phyloP scores from a whole-genome alignment of 2,113 vertebrate species.

The Hyla sarda region DNA sequence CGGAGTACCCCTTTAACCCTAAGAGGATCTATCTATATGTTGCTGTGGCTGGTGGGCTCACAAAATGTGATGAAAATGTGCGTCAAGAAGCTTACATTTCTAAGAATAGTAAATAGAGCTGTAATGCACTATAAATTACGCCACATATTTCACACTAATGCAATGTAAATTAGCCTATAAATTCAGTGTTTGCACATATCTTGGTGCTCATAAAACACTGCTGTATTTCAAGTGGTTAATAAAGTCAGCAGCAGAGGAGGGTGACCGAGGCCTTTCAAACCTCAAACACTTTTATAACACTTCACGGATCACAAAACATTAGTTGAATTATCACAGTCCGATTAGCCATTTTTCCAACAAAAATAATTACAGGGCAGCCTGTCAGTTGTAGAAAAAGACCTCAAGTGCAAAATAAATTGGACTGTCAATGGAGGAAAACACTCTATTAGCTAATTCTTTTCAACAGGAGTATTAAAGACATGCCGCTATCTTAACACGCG shows the following conservation, averaged over 20 bases:
- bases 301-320: conserved; percentile 67
- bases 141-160: no score
- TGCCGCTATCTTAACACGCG: conserved; percentile 63
- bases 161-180: no score
- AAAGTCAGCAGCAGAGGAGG: not conserved
- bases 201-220: no score
- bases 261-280: conserved; percentile 57
- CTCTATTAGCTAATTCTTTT: conserved; percentile 64
- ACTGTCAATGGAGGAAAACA: conserved; percentile 66
- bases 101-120: no score
- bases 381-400: conserved; percentile 64
- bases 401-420: conserved; percentile 65
- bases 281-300: conserved; percentile 63
- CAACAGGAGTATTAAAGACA: conserved; percentile 61
- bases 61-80: no score
- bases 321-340: conserved; percentile 67
- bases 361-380: conserved; percentile 67
- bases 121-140: no score
- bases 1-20: no score
- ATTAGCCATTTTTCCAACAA: conserved; percentile 65
- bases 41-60: no score
- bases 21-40: no score
- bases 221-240: not conserved
- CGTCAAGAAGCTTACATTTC: no score
- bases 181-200: no score